Percentiles rank a stretch among this genome's conserved stretches.
phyloP scores from a whole-genome alignment of 2,797 vertebrate genomes.

The Oreonectes daqikongensis region DNA sequence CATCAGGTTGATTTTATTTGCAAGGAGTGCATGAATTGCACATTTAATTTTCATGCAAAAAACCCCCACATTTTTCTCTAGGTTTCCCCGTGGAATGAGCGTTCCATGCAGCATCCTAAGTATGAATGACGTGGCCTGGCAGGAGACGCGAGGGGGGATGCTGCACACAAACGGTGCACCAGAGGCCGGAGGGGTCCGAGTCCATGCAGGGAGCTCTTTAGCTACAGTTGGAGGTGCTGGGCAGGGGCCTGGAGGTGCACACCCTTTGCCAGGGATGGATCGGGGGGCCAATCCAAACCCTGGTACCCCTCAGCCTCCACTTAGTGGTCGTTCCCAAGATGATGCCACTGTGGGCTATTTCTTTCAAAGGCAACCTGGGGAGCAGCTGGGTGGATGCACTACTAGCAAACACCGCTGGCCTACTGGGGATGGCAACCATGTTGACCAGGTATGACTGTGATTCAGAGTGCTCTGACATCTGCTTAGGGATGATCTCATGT shows the following conservation, averaged over 20 bases:
- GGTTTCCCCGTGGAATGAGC: slow-evolving; percentile 80
- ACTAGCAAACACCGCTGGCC: slow-evolving; percentile 76
- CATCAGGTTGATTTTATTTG: not conserved
- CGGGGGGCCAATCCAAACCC: slow-evolving; percentile 67
- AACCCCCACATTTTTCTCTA: slow-evolving; percentile 49
- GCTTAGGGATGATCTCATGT: not conserved
- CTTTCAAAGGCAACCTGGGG: slow-evolving; percentile 79
- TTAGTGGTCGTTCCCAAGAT: slow-evolving; percentile 77
- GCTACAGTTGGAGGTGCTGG: slow-evolving; percentile 65
- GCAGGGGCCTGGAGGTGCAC: slow-evolving; percentile 67
- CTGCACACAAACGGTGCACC: slow-evolving; percentile 76
- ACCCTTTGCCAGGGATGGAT: slow-evolving; percentile 72
- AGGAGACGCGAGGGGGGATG: slow-evolving; percentile 80
- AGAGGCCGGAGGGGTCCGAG: slow-evolving; percentile 70
- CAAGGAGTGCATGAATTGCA: not conserved
- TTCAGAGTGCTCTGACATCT: not conserved
- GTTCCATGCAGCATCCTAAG: slow-evolving; percentile 81
- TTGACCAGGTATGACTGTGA: slow-evolving; percentile 65
- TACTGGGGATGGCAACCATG: slow-evolving; percentile 70
- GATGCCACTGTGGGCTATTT: slow-evolving; percentile 77
- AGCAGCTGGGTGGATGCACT: slow-evolving; percentile 73
- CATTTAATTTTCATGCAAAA: too few species aligned
- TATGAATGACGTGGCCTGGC: slow-evolving; percentile 84
- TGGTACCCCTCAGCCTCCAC: slow-evolving; percentile 68
- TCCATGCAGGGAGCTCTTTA: slow-evolving; percentile 69